Conservation (phyloP, 2,888 invertebrate genomes). For the Camptogramma bilineatum region DNA sequence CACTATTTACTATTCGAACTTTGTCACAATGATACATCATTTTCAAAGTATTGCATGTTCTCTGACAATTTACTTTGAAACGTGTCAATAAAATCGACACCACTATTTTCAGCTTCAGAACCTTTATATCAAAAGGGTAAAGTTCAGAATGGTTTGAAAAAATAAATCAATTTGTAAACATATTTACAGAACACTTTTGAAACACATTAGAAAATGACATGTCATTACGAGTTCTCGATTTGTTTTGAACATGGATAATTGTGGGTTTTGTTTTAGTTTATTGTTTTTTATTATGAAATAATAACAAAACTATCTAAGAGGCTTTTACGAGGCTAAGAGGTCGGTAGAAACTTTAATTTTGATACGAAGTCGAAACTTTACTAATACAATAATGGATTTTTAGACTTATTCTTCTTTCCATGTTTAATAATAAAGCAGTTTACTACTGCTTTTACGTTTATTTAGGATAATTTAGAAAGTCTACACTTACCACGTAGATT, state of each 20-base stretch:
- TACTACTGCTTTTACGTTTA: no score
- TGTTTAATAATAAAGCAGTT: no score
- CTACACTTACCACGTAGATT: no score
- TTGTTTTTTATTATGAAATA: neutral
- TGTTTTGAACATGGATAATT: conserved; percentile 11
- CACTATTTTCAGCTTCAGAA: neutral
- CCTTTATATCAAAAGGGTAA: neutral
- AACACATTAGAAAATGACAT: conserved; percentile 27
- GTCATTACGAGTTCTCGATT: conserved; percentile 26
- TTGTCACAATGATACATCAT: conserved; percentile 6
- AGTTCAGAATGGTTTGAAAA: conserved; percentile 12
- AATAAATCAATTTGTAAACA: neutral
- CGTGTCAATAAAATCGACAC: conserved; percentile 11
- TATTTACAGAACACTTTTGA: conserved; percentile 18
- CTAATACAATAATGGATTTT: no score
- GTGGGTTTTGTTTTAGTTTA: neutral
- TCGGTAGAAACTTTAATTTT: no score
- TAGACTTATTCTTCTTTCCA: no score
- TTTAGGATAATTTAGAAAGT: no score
- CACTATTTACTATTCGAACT: conserved; percentile 3
- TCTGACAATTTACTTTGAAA: conserved; percentile 16
- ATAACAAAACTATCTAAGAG: neutral
- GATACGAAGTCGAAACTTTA: no score
- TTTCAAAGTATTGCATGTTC: conserved; percentile 23
- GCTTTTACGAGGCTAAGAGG: neutral